These are phyloP conservation scores for Ictidomys tridecemlineatus DNA, from an alignment of 2,113 vertebrate genomes.

Conservation along the genomic window DNA sequence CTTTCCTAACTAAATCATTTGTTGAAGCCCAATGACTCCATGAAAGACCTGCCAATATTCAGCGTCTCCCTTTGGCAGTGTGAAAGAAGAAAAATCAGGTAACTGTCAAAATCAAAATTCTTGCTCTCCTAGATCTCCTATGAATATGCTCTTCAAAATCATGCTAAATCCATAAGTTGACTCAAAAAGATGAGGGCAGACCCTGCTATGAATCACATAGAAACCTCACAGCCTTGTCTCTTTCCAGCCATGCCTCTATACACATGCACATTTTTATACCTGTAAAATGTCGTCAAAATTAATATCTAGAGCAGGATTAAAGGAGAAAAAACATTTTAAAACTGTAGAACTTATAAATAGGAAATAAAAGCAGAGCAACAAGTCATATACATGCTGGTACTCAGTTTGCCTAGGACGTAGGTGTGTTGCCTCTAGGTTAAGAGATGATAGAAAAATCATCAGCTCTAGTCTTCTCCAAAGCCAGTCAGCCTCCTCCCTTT, in stretches of 20 bases:
- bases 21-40: not conserved
- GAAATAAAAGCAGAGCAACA: slow-evolving; percentile 18
- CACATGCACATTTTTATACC: not conserved
- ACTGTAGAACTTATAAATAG: not conserved
- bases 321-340: not conserved
- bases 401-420: not conserved
- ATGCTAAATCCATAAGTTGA: not conserved
- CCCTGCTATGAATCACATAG: not conserved
- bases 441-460: not conserved
- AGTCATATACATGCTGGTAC: not conserved
- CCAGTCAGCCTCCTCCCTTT: not conserved
- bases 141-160: not conserved
- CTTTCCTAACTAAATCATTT: not conserved
- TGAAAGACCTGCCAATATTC: not conserved
- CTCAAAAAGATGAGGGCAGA: not conserved
- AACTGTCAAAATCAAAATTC: not conserved
- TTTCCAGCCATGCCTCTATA: not conserved
- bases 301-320: not conserved
- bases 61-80: not conserved
- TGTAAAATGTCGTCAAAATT: not conserved
- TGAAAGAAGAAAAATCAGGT: not conserved
- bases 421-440: not conserved
- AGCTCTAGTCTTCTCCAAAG: not conserved
- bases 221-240: not conserved
- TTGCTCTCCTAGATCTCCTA: no score